Evolutionary conservation across 2,888 invertebrate genomes (phyloP), one percentile per base, ranked within the genome.

Genomic region (Timema podura): DNA sequence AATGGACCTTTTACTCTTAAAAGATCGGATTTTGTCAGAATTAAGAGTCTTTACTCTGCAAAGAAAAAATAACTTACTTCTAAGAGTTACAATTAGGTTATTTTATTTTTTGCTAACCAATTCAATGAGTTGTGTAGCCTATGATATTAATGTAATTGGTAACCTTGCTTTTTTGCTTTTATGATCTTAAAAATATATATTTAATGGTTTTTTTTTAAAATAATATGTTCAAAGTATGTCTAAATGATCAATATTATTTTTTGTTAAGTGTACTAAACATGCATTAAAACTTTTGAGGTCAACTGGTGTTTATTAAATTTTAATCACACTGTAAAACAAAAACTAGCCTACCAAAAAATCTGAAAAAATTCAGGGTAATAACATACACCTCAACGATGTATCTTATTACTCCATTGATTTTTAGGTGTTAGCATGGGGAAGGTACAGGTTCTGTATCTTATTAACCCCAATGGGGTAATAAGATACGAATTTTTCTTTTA

Each of bases 311-410:
- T 15, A 54, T 16, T 54, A 1, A 5, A 9, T 54, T 54, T 54
- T 54, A 15, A 9, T 54, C n/a, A 8, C 10, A n/a, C n/a, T n/a
- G n/a, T 54, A 6, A 15, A 15, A 54, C 10, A 54, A 54, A 15
- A 13, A 54, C 8, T 54, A 2, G 54, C n/a, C 1, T 1, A 54
- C 54, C 54, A 54, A 54, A 54, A 54, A 6, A 13, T 54, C 54
- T 54, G 6, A 54, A 54, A 54, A 54, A 54, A 54, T 54, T 54
- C 16, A n/a, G 54, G 54, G 54, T 54, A 13, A 5, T 54, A 54
- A 54, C 7, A 13, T 8, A 54, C 54, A 54, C 54, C 7, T 54
- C 54, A 2, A n/a, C 16, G 54, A 13, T 6, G 5, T 54, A 54
- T 54, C n/a, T n/a, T n/a, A n/a, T n/a, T n/a, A n/a, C n/a, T n/a